A percentile compares a stretch with the other conserved stretches of the same genome.
Evolutionary conservation across 2,888 invertebrate genomes (phyloP).

Genomic region (Icerya purchasi): DNA sequence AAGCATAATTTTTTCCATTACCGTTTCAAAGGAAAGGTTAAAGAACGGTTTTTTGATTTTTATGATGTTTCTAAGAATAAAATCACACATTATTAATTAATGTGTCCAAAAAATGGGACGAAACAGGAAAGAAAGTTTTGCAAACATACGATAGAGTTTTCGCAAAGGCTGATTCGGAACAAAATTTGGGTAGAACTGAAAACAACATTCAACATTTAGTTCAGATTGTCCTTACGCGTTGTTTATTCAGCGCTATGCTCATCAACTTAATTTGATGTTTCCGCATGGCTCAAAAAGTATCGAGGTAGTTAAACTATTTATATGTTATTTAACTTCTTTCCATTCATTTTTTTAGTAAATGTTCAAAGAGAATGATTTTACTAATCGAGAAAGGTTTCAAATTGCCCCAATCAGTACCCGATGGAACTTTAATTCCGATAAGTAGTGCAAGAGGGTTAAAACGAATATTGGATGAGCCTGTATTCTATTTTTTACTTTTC

Average conservation of each 20-base stretch:
- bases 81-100: neutral
- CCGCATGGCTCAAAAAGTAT: slow-evolving; percentile 9
- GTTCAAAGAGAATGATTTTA: slow-evolving; percentile 7
- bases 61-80: neutral
- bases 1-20: neutral
- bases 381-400: slow-evolving; percentile 9
- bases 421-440: slow-evolving; percentile 11
- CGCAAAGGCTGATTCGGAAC: neutral
- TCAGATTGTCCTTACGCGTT: neutral
- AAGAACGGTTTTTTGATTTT: neutral
- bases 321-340: slow-evolving; percentile 9
- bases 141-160: neutral
- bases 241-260: slow-evolving; percentile 11
- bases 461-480: too few species aligned
- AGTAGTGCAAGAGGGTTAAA: too few species aligned
- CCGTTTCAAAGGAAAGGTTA: neutral
- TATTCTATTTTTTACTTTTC: too few species aligned
- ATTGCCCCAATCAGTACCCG: slow-evolving; percentile 6
- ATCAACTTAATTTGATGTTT: slow-evolving; percentile 9
- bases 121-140: neutral
- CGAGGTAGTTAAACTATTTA: slow-evolving; percentile 10
- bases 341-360: slow-evolving; percentile 9
- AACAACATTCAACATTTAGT: neutral
- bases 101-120: neutral
- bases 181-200: neutral